Percentiles rank a stretch among this genome's conserved stretches.
phyloP scores from a whole-genome alignment of 2,797 vertebrate species.

The Bufotes viridis region DNA sequence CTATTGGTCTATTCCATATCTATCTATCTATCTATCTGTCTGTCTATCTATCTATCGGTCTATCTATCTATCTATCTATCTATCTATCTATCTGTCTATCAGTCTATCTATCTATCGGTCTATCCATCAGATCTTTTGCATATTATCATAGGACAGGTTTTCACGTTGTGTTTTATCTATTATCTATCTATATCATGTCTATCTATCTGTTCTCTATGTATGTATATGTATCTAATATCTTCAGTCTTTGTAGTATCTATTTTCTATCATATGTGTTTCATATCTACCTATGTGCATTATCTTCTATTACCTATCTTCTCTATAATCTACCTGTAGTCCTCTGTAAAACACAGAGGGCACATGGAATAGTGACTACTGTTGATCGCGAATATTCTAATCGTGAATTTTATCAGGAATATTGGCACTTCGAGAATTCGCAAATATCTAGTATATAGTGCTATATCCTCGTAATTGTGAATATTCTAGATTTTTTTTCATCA shows the following conservation, averaged over 20 bases:
- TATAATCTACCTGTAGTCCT: not conserved
- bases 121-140: too few species aligned
- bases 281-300: not conserved
- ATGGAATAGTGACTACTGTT: not conserved
- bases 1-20: not conserved
- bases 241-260: not conserved
- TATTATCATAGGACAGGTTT: too few species aligned
- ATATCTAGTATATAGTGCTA: too few species aligned
- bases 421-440: too few species aligned
- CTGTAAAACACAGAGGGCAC: not conserved
- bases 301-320: not conserved
- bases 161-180: not conserved
- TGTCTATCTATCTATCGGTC: not conserved
- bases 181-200: not conserved
- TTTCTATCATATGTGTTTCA: not conserved
- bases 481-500: too few species aligned
- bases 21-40: not conserved
- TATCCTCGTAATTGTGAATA: too few species aligned
- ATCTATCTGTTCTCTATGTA: conserved; percentile 1
- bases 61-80: not conserved
- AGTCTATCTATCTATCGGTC: too few species aligned
- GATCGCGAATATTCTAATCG: too few species aligned
- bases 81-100: not conserved
- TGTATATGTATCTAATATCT: not conserved
- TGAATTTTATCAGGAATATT: too few species aligned